Evolutionary conservation across 1,140 invertebrate genomes (phyloP), one percentile per base, ranked within the genome.

Genomic region (Drosophila mojavensis): DNA sequence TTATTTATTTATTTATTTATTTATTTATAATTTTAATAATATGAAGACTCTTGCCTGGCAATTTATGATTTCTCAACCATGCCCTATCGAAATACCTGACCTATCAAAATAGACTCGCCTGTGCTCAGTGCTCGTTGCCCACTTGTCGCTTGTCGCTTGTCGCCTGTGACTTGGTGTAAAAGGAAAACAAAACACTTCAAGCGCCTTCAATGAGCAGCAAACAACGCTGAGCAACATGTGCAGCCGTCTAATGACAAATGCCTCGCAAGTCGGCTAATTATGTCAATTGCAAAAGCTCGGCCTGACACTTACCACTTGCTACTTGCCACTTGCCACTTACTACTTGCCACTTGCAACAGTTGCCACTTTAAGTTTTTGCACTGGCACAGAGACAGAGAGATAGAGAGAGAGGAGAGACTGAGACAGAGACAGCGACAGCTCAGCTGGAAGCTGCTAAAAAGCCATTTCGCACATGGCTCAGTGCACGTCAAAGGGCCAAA

Each of bases 261-360:
- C 45, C 26, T 28, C 10, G 63, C 53, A 54, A 50, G 50, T 15
- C 61, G 43, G 63, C 81, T 85, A 85, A 85, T 85, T 85, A 85
- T 71, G 78, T 85, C 81, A 85, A 78, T 85, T 85, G 82, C 63
- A 10, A 74, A 50, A 56, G 61, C 69, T 75, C 53, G 58, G 53
- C 70, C 60, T 67, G 75, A 68, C 78, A 68, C 74, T 78, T 78
- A 61, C 71, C 75, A n/a, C 24, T 73, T 79, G 79, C 56, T 47
- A 66, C 75, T 70, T 45, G 10, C 33, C 2, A 36, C 17, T 17
- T 17, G 17, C 17, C 78, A 64, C 74, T 78, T 78, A 60, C 70
- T 65, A 13, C 24, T 39, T 39, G 36, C 36, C 36, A 11, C 36
- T 13, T 51, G 50, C 50, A 65, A 76, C 50, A 65, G 73, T 77